phyloP scores from a whole-genome alignment of 2,888 invertebrate species.

The Pristionchus maxplancki region DNA sequence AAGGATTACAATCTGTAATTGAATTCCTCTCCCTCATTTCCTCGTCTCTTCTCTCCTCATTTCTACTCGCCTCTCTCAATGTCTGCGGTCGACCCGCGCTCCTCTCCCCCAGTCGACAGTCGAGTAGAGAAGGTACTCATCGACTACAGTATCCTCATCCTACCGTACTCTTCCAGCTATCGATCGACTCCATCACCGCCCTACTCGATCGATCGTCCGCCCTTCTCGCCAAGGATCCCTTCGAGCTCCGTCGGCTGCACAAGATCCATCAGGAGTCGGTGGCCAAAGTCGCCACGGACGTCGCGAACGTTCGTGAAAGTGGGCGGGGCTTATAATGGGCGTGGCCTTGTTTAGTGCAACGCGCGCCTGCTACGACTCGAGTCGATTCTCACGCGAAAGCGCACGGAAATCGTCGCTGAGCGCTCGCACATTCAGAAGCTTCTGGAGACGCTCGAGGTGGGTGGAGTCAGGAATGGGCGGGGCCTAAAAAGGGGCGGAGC shows the following conservation, averaged over 20 bases:
- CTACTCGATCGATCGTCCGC: not conserved
- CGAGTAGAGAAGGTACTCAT: not conserved
- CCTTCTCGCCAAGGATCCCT: not conserved
- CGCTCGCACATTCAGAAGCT: slow-evolving; percentile 25
- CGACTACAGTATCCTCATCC: not conserved
- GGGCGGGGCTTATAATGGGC: not conserved
- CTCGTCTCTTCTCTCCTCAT: not conserved
- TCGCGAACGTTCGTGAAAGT: slow-evolving; percentile 26
- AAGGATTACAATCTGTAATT: not conserved
- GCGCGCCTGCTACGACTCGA: not conserved
- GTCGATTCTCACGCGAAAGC: not conserved
- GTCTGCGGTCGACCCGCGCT: slow-evolving; percentile 25
- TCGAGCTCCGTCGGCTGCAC: not conserved
- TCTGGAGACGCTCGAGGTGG: slow-evolving; percentile 14
- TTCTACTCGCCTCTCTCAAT: slow-evolving; percentile 21
- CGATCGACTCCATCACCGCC: not conserved
- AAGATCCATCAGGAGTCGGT: slow-evolving; percentile 25
- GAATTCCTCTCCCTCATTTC: not conserved
- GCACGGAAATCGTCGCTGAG: not conserved
- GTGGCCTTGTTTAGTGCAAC: not conserved
- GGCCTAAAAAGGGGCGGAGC: slow-evolving; percentile 33
- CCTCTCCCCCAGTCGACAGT: not conserved
- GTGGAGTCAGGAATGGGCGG: slow-evolving; percentile 1
- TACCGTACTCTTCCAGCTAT: slow-evolving; percentile 11
- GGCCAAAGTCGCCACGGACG: slow-evolving; percentile 14